Evolutionary conservation across 2,113 vertebrate species (phyloP).

Genomic region (Dromas ardeola): DNA sequence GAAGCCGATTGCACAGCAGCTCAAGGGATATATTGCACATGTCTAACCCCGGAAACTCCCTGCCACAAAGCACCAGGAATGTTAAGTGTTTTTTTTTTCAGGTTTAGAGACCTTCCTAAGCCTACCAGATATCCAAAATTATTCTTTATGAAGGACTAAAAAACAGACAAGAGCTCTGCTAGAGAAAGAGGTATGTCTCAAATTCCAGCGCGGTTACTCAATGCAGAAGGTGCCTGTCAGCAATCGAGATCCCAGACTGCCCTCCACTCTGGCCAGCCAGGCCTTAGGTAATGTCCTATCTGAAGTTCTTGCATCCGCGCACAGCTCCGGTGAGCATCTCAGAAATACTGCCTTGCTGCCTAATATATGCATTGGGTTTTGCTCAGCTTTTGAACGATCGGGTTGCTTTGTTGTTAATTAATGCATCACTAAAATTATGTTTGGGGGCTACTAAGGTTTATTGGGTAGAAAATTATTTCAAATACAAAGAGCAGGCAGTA

Average conservation of each 20-base stretch:
- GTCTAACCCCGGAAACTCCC: background rate
- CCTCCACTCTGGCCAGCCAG: background rate
- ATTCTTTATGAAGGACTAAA: background rate
- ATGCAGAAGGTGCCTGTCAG: background rate
- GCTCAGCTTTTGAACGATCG: background rate
- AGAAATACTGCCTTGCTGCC: background rate
- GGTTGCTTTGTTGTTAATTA: conserved; percentile 63
- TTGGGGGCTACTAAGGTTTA: conserved; percentile 63
- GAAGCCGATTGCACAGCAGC: background rate
- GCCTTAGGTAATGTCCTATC: background rate
- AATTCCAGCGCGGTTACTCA: background rate
- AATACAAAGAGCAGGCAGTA: conserved; percentile 58
- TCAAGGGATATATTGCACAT: background rate
- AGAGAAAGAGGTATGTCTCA: background rate
- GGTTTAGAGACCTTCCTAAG: background rate
- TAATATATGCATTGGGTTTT: background rate
- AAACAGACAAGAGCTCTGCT: background rate
- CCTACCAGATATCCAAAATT: background rate
- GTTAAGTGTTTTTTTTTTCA: background rate
- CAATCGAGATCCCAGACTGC: background rate
- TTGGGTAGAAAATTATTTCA: conserved; percentile 71
- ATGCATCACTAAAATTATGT: conserved; percentile 44
- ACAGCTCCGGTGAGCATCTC: background rate
- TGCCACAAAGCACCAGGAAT: background rate
- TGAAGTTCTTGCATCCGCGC: background rate